Evolutionary conservation across 1,140 invertebrate species (phyloP), one percentile per base, ranked within the genome.

Genomic region (Achroia grisella): DNA sequence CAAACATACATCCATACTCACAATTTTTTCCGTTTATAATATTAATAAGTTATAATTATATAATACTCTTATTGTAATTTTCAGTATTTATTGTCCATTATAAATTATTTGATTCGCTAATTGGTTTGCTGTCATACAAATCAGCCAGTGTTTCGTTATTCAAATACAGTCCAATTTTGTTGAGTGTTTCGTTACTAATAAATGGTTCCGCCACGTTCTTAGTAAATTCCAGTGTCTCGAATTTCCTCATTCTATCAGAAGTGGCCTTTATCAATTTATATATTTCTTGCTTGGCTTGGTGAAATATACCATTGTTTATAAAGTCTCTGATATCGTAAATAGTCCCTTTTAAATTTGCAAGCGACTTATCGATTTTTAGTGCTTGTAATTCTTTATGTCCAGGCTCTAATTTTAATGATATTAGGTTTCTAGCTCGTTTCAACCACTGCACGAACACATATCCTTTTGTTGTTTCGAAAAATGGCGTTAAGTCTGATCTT

Each of bases 271-370:
- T 14, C 13, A 10, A 14, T 6, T 44, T 39, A 32, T 65, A 57
- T 11, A 74, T 55, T 9, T 44, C 37, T 1, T 32, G 12, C 39
- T 81, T 77, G 10, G 53, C 44, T 6, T 40, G 5, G 10, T 46
- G 51, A 50, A 52, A 62, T 8, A 14, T 32, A 1, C 55, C 48
- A 1, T 48, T 13, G 10, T 53, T 47, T 0, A 76, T 23, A 44
- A 52, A 76, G 31, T 82, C 74, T 56, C 78, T 64, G 8, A 82
- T 53, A 28, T 82, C 78, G 28, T 59, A 71, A 0, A 67, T 15
- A 0, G 39, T 36, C 15, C 76, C 78, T 10, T 40, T 47, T 13
- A 80, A 14, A 8, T 46, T 57, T 1, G 54, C 39, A 1, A 82
- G 40, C 6, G 44, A 10, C 0, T 13, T 41, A 35, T 82, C 78